Base-by-base conservation (phyloP, 1,140 invertebrate species). In the Tribolium madens region DNA sequence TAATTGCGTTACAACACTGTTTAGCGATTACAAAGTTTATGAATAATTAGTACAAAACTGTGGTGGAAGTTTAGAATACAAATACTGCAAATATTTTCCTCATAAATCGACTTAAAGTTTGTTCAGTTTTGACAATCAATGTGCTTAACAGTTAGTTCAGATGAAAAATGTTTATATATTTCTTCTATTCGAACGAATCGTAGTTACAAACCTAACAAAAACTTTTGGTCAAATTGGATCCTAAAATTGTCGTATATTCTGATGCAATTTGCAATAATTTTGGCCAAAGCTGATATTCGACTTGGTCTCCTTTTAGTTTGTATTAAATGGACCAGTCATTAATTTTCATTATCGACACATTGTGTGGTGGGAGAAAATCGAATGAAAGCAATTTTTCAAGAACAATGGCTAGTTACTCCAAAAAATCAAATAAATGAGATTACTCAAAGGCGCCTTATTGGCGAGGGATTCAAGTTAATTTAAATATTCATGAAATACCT, bases 401-500 rank as follows among this genome's bases (percentile, higher is more conserved):
- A 26, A 26, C 21, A 26, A 26, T 26, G 21, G 21, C 6, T 26
- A 26, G 21, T 26, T 26, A 26, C 3, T 26, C 3, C n/a, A 42
- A 42, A 42, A 42, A 42, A 42, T 10, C 7, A 42, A 42, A 42
- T 42, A 42, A 42, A 42, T n/a, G n/a, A 7, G 36, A 42, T 10
- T 42, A 9, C n/a, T 42, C 36, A 42, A 42, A 31, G 10, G 13
- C 13, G 1, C 9, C 57, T 64, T 64, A 64, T 18, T 14, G 1
- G 26, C 9, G 9, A 15, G 26, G 9, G 31, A 14, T 2, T 64
- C 1, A 64, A 33, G 9, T 64, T n/a, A 36, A 64, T 64, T 64
- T 64, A 64, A 64, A 64, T 64, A 64, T 64, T 64, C 57, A 64
- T 64, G 57, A 33, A 33, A 64, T 33, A 33, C n/a, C 21, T 15